Percentiles rank a stretch among this genome's conserved stretches.
Conservation (phyloP, 1,140 invertebrate species). For the Dendrolimus punctatus region DNA sequence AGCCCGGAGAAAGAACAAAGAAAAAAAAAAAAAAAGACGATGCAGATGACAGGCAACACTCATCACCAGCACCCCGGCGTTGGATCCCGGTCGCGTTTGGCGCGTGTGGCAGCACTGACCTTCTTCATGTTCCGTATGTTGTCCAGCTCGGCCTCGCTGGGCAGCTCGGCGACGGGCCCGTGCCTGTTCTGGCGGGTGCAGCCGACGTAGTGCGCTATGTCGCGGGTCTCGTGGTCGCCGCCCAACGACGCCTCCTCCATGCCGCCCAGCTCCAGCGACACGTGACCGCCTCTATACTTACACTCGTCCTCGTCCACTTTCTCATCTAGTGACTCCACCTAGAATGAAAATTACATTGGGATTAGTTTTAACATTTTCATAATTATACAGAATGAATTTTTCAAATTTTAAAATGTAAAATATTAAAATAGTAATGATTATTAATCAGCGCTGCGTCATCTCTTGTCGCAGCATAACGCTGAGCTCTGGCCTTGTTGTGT, state of each 20-base stretch:
- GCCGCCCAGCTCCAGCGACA: constrained; percentile 49
- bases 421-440: too few relatives aligned
- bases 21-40: too few relatives aligned
- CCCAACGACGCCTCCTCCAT: constrained; percentile 56
- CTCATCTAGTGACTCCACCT: constrained; percentile 17
- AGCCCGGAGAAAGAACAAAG: too few relatives aligned
- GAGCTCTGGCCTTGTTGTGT: too few relatives aligned
- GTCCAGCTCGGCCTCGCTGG: constrained; percentile 80
- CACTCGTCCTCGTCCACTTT: constrained; percentile 20
- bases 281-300: constrained; percentile 34
- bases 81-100: too few relatives aligned
- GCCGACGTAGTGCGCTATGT: constrained; percentile 63
- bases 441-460: too few relatives aligned
- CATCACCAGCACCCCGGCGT: too few relatives aligned
- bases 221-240: constrained; percentile 55
- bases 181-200: constrained; percentile 54
- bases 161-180: constrained; percentile 73
- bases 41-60: too few relatives aligned
- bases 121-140: constrained; percentile 89
- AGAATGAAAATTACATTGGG: constrained; percentile 5
- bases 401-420: too few relatives aligned
- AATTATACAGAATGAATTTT: too few relatives aligned
- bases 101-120: constrained; percentile 49
- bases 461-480: too few relatives aligned
- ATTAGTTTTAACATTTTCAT: too few relatives aligned